phyloP scores from a whole-genome alignment of 2,113 vertebrate species.

The Seriola aureovittata region DNA sequence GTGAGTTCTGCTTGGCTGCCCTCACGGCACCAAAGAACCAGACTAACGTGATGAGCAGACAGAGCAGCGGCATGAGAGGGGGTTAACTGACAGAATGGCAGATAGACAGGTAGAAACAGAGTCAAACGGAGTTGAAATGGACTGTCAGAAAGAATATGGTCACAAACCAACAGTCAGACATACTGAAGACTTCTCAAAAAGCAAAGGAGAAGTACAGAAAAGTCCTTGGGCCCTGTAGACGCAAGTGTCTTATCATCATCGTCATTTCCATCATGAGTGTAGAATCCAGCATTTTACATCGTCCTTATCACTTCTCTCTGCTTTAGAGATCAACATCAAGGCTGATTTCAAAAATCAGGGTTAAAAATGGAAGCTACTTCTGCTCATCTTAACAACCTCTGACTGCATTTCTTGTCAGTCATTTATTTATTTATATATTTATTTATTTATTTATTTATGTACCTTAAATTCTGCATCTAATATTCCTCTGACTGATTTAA shows the following conservation, averaged over 20 bases:
- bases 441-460: background rate
- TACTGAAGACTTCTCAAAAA: constrained; percentile 37
- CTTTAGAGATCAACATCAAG: constrained; percentile 41
- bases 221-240: background rate
- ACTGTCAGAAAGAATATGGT: constrained; percentile 18
- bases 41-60: constrained; percentile 52
- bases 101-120: constrained; percentile 34
- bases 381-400: background rate
- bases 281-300: constrained; percentile 8
- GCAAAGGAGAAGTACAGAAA: constrained; percentile 29
- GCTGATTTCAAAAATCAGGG: background rate
- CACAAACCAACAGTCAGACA: constrained; percentile 2
- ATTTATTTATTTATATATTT: background rate
- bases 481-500: background rate
- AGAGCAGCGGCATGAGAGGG: constrained; percentile 16
- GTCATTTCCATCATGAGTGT: constrained; percentile 22
- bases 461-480: background rate
- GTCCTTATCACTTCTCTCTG: constrained; percentile 23
- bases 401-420: background rate
- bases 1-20: constrained; percentile 71
- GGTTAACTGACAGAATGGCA: constrained; percentile 33
- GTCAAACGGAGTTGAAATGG: constrained; percentile 41
- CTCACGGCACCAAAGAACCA: constrained; percentile 57
- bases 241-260: constrained; percentile 26
- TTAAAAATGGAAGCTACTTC: constrained; percentile 26